phyloP scores from a whole-genome alignment of 1,140 invertebrate genomes.

The Anoplophora glabripennis region DNA sequence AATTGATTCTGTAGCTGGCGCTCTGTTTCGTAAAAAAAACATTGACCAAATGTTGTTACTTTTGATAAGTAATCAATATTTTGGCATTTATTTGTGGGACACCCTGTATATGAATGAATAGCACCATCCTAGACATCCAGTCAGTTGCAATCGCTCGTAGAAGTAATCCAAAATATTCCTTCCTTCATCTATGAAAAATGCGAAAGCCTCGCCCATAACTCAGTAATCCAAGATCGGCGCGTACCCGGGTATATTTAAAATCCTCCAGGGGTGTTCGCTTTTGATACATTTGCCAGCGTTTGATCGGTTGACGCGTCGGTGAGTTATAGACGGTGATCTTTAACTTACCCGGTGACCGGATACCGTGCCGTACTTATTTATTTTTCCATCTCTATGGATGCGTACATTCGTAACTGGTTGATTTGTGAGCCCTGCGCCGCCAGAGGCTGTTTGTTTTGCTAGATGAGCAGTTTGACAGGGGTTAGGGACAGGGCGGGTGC shows the following conservation, averaged over 20 bases:
- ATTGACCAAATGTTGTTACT: no score
- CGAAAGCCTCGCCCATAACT: neutral
- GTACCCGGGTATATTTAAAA: neutral
- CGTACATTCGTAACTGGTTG: conserved; percentile 12
- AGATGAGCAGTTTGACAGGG: no score
- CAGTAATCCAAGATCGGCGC: conserved; percentile 12
- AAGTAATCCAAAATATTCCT: no score
- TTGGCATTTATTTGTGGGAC: no score
- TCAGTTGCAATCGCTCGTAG: no score
- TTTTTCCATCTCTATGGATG: conserved; percentile 10
- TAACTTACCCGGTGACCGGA: conserved; percentile 13
- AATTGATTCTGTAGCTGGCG: no score
- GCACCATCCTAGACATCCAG: no score
- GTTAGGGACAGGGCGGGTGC: no score
- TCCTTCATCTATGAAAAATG: neutral
- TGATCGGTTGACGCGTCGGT: conserved; percentile 12
- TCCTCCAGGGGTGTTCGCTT: neutral
- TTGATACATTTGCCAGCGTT: conserved; percentile 18
- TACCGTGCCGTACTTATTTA: conserved; percentile 13
- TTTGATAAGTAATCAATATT: no score
- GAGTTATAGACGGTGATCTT: conserved; percentile 16
- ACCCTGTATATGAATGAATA: no score
- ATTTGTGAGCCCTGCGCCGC: conserved; percentile 10
- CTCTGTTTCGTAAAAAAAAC: no score
- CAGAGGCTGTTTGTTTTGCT: conserved; percentile 10